Evolutionary conservation across 2,888 invertebrate species (phyloP).

Genomic region (Bugula neritina): DNA sequence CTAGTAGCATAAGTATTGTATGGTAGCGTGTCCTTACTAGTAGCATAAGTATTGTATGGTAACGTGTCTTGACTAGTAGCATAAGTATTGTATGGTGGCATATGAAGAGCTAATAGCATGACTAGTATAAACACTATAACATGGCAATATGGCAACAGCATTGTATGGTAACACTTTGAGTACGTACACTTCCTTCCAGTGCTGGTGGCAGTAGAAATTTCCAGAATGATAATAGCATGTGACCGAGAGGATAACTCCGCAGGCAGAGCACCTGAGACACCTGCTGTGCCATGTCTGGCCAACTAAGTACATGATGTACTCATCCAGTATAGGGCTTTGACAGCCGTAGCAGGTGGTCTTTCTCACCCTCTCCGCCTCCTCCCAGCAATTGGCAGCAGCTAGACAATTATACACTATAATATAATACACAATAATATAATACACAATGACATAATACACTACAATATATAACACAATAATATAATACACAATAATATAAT

Average conservation of each 20-base stretch:
- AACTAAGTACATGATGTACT: background rate
- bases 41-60: too few relatives aligned
- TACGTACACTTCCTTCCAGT: background rate
- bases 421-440: background rate
- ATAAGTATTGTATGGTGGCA: too few relatives aligned
- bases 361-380: background rate
- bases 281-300: background rate
- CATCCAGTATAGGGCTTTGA: background rate
- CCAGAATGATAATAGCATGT: background rate
- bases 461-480: background rate
- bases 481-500: background rate
- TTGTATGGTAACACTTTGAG: background rate
- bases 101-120: too few relatives aligned
- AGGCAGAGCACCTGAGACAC: background rate
- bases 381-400: too few relatives aligned
- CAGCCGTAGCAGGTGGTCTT: background rate
- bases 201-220: background rate
- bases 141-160: too few relatives aligned
- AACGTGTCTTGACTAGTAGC: too few relatives aligned
- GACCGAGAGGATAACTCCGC: background rate
- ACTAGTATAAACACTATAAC: too few relatives aligned
- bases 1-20: too few relatives aligned
- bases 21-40: too few relatives aligned
- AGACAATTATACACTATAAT: too few relatives aligned
- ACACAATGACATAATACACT: background rate